Evolutionary conservation across 2,113 vertebrate species (phyloP).

Genomic region (Arizona elegans): DNA sequence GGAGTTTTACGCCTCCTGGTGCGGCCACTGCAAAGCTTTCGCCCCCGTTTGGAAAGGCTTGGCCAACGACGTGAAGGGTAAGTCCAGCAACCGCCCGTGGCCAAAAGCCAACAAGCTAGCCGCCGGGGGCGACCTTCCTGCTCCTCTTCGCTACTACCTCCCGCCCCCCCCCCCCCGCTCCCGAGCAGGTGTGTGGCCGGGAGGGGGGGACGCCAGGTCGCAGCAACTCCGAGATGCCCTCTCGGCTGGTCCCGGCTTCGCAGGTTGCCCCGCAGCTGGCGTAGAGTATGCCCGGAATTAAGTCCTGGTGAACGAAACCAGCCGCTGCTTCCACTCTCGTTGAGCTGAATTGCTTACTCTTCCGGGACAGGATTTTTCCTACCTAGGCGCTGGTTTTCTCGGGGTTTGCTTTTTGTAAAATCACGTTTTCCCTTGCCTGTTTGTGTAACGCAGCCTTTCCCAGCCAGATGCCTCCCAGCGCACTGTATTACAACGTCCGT

Average conservation of each 20-base stretch:
- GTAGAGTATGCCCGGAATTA: neutral
- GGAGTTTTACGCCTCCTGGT: conserved; percentile 95
- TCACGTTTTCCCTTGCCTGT: neutral
- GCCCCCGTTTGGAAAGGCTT: conserved; percentile 80
- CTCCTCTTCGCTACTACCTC: neutral
- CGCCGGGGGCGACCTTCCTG: neutral
- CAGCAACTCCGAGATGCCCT: neutral
- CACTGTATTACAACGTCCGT: neutral
- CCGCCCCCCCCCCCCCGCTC: no score
- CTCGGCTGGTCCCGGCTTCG: neutral
- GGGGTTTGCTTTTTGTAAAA: no score
- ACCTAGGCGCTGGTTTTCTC: neutral
- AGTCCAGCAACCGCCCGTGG: conserved; percentile 28
- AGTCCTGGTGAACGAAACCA: neutral
- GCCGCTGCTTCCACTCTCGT: fast-evolving
- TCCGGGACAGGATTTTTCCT: neutral
- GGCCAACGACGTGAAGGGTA: conserved; percentile 83
- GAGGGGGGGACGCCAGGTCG: neutral
- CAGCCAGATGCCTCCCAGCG: neutral
- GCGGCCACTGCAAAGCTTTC: conserved; percentile 88
- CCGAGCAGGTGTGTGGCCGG: neutral
- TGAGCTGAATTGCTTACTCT: neutral
- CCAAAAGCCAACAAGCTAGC: neutral
- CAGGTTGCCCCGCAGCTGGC: neutral
- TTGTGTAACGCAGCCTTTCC: neutral